phyloP scores from a whole-genome alignment of 2,888 invertebrate genomes.

The Agapostemon virescens region DNA sequence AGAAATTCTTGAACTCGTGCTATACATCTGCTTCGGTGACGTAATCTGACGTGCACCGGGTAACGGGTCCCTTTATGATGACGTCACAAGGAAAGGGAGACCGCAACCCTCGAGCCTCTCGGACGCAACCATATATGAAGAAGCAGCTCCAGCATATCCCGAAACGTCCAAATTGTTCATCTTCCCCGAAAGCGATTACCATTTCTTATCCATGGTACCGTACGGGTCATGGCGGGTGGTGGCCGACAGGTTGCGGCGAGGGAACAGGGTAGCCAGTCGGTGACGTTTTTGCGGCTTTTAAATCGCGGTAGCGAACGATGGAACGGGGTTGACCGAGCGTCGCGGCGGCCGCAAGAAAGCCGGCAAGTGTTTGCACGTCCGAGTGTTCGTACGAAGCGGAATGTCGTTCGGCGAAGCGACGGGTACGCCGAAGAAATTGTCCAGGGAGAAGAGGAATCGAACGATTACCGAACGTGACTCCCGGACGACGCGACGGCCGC shows the following conservation, averaged over 20 bases:
- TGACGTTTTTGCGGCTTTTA: constrained; percentile 42
- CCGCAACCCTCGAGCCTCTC: constrained; percentile 14
- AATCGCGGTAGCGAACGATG: constrained; percentile 44
- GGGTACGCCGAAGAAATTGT: constrained; percentile 56
- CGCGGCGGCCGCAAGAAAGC: constrained; percentile 40
- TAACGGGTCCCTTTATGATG: constrained; percentile 70
- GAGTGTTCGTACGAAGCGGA: constrained; percentile 63
- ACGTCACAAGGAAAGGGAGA: constrained; percentile 65
- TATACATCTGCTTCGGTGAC: constrained; percentile 69
- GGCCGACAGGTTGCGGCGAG: neutral
- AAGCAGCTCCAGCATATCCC: neutral
- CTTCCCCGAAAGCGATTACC: constrained; percentile 43
- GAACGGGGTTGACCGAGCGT: constrained; percentile 14
- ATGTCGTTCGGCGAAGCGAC: constrained; percentile 60
- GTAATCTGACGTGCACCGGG: constrained; percentile 67
- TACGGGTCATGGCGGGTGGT: neutral
- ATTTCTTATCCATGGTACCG: constrained; percentile 24
- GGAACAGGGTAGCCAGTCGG: neutral
- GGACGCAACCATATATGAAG: neutral
- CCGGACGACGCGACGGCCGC: constrained; percentile 30
- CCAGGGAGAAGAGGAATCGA: constrained; percentile 55
- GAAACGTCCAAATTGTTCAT: constrained; percentile 8
- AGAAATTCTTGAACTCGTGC: constrained; percentile 19
- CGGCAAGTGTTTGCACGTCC: constrained; percentile 61
- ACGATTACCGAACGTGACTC: constrained; percentile 67